phyloP scores from a whole-genome alignment of 2,113 vertebrate species.

The Scartelaos histophorus region DNA sequence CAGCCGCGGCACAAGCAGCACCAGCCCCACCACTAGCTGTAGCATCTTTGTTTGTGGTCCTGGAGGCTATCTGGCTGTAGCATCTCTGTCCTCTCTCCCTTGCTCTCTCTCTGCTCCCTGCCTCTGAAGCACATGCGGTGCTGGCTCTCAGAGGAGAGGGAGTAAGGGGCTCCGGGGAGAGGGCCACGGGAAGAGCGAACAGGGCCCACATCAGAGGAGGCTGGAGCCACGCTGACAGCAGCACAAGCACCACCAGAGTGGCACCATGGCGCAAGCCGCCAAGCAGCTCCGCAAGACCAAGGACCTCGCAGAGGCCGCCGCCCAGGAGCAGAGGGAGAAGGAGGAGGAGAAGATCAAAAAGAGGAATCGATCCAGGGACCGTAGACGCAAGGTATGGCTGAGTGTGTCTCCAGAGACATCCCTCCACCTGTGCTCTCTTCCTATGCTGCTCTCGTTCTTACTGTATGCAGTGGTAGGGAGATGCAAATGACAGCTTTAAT shows the following conservation, averaged over 20 bases:
- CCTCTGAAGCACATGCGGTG: slow-evolving; percentile 59
- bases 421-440: slow-evolving; percentile 14
- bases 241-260: slow-evolving; percentile 57
- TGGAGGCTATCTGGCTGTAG: slow-evolving; percentile 58
- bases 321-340: slow-evolving; percentile 94
- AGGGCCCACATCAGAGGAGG: slow-evolving; percentile 48
- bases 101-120: slow-evolving; percentile 20
- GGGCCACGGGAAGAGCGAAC: slow-evolving; percentile 54
- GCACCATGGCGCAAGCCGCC: slow-evolving; percentile 96
- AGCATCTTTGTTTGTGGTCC: slow-evolving; percentile 68
- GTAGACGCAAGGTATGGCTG: slow-evolving; percentile 90
- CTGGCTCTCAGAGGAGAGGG: slow-evolving; percentile 53
- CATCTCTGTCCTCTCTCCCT: slow-evolving; percentile 41
- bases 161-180: slow-evolving; percentile 49
- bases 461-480: slow-evolving; percentile 32
- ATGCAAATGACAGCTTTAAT: slow-evolving; percentile 50
- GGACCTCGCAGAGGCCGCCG: slow-evolving; percentile 93
- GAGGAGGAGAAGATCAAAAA: slow-evolving; percentile 92
- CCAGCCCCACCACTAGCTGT: slow-evolving; percentile 69
- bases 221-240: slow-evolving; percentile 54
- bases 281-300: slow-evolving; percentile 98
- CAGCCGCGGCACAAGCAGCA: slow-evolving; percentile 66
- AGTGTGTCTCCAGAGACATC: slow-evolving; percentile 40
- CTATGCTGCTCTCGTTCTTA: slow-evolving; percentile 22
- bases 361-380: slow-evolving; percentile 92